Evolutionary conservation across 37 sponge, comb jelly and placozoan genomes (phyloP).

Genomic region (Axinella damicornis): DNA sequence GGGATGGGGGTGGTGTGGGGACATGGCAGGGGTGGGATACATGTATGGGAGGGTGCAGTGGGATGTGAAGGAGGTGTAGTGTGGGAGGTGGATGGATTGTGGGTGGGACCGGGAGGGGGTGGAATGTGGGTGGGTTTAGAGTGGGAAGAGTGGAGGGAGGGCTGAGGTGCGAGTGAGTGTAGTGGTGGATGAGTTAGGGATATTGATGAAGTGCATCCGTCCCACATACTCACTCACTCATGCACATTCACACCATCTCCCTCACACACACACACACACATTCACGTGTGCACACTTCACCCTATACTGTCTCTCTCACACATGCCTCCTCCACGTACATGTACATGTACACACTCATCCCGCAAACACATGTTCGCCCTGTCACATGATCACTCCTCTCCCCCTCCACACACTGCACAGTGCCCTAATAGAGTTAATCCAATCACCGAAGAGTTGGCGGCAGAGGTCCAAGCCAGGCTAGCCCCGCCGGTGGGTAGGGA

Average conservation of each 20-base stretch:
- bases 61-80: not conserved
- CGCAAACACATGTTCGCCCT: not conserved
- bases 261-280: too few species aligned
- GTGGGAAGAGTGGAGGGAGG: not conserved
- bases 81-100: not conserved
- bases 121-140: not conserved
- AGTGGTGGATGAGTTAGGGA: too few species aligned
- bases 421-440: slow-evolving; percentile 20
- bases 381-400: not conserved
- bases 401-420: not conserved
- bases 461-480: slow-evolving; percentile 7
- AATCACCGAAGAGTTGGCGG: slow-evolving; percentile 29
- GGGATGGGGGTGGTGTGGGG: too few species aligned
- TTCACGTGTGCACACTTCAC: too few species aligned
- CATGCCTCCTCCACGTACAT: too few species aligned
- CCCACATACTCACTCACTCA: too few species aligned
- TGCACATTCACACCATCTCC: too few species aligned
- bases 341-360: not conserved
- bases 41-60: not conserved
- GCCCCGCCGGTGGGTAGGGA: not conserved
- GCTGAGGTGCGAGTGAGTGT: not conserved
- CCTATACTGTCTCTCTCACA: not conserved
- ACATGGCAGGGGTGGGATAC: not conserved
- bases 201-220: too few species aligned
- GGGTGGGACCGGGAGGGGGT: not conserved